A percentile compares a stretch with the other conserved stretches of the same genome.
These are phyloP conservation scores for Phallusia fumigata DNA, from an alignment of 23 tunicate species.

Conservation along the genomic window DNA sequence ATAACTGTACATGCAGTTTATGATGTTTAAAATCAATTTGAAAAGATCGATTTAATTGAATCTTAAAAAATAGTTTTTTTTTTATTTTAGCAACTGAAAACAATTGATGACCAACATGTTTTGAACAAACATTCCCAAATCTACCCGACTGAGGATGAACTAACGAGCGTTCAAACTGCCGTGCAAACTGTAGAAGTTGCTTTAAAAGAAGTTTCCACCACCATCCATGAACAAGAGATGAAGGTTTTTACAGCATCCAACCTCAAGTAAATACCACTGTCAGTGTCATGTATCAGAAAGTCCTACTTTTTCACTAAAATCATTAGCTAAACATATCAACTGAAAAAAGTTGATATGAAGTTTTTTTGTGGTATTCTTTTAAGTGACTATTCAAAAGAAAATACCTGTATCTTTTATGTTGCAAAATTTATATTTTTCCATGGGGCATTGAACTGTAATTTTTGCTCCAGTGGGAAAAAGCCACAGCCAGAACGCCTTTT, in stretches of 20 bases:
- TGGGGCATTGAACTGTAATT: background rate
- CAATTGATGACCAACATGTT: constrained; percentile 62
- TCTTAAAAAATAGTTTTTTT: no score
- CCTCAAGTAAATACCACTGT: constrained; percentile 9
- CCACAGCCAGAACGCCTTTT: constrained; percentile 42
- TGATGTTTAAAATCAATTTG: no score
- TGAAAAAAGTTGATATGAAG: no score
- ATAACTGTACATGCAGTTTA: no score
- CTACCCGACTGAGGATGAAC: constrained; percentile 70
- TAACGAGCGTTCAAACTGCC: constrained; percentile 48
- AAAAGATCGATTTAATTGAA: no score
- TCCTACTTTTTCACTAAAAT: no score
- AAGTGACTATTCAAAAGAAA: no score
- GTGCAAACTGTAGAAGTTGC: constrained; percentile 71
- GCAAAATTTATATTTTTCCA: background rate
- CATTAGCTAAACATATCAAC: no score
- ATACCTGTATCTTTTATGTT: no score
- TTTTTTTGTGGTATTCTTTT: no score
- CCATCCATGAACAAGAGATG: constrained; percentile 72
- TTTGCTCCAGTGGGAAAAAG: constrained; percentile 19
- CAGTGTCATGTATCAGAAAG: no score
- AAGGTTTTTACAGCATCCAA: constrained; percentile 49
- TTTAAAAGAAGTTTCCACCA: constrained; percentile 58
- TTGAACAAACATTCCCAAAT: constrained; percentile 52
- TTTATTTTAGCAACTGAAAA: constrained; percentile 36